Evolutionary conservation across 2,797 vertebrate genomes (phyloP).

Genomic region (Ctenopoma multispine): DNA sequence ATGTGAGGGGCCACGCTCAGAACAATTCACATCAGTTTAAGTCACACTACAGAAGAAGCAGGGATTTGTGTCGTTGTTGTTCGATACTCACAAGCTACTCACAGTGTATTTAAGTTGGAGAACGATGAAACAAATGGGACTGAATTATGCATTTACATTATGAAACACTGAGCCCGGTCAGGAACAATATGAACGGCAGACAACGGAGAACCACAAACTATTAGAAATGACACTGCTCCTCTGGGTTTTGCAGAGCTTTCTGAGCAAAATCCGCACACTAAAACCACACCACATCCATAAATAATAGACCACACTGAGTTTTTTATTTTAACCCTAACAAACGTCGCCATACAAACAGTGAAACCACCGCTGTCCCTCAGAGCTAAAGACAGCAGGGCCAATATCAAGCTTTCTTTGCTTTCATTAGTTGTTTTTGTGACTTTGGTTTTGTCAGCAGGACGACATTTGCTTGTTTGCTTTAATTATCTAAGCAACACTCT

Average conservation of each 20-base stretch:
- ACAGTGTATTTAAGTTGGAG: conserved; percentile 10
- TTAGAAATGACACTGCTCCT: conserved; percentile 9
- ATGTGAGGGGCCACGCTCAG: no score
- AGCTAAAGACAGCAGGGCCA: conserved; percentile 33
- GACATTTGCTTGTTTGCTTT: conserved; percentile 69
- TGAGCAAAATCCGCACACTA: conserved; percentile 30
- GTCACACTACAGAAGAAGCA: no score
- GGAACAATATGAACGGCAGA: conserved; percentile 26
- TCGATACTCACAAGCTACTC: not conserved
- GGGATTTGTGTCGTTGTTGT: no score
- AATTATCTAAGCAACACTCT: conserved; percentile 75
- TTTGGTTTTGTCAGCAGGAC: conserved; percentile 64
- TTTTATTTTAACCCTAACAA: conserved; percentile 20
- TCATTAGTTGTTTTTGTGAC: conserved; percentile 68
- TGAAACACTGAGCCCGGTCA: conserved; percentile 11
- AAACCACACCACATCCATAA: conserved; percentile 23
- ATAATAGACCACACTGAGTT: conserved; percentile 22
- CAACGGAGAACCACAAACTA: conserved; percentile 10
- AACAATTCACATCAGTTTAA: no score
- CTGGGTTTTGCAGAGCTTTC: conserved; percentile 14
- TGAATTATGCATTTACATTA: conserved; percentile 21
- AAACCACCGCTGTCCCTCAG: conserved; percentile 23
- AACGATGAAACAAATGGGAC: conserved; percentile 2
- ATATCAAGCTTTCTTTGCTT: conserved; percentile 37
- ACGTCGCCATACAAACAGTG: conserved; percentile 3